Evolutionary conservation across 2,113 vertebrate species (phyloP), one percentile per base, ranked within the genome.

Genomic region (Otolemur garnettii): DNA sequence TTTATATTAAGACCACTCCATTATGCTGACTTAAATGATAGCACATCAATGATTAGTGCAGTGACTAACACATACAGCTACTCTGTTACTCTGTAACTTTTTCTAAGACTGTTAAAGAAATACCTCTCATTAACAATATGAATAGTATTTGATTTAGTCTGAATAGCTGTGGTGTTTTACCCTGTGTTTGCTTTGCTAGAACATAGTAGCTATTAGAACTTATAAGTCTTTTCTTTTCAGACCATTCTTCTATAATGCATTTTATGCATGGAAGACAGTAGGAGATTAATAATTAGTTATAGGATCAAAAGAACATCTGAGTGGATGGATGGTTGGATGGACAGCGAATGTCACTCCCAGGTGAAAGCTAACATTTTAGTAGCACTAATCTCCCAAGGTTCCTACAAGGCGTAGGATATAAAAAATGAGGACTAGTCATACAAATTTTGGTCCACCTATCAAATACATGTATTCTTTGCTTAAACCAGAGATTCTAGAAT

Each of bases 81-180:
- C 18, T 57, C 30, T 8, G 26, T 72, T 62, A 74, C 3, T 50
- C 45, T 50, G 45, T 50, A 50, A 26, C 45, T 96, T 42, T 50
- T 42, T 42, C 45, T 50, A 9, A 42, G 28, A 71, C 22, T 89
- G 7, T 55, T 50, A 17, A 91, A 93, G 30, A 88, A 90, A 53
- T 13, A 42, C 45, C 64, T 89, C n/a, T 69, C 35, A 85, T 21
- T 68, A 91, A 87, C 97, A 78, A 33, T 60, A 91, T 26, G 0
- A 83, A 64, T 14, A 78, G 3, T 71, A 79, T 50, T 89, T 80
- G 38, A 85, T 89, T 93, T 91, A 83, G 22, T 91, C 18, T 82
- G 55, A 93, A 95, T 62, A 7, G 1, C n/a, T 87, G 68, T 60
- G 35, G 24, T 45, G 45, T 80, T 93, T 93, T 83, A 79, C 22